These are phyloP conservation scores for Philaethria dido DNA, from an alignment of 2,888 invertebrate species.

Conservation along the genomic window DNA sequence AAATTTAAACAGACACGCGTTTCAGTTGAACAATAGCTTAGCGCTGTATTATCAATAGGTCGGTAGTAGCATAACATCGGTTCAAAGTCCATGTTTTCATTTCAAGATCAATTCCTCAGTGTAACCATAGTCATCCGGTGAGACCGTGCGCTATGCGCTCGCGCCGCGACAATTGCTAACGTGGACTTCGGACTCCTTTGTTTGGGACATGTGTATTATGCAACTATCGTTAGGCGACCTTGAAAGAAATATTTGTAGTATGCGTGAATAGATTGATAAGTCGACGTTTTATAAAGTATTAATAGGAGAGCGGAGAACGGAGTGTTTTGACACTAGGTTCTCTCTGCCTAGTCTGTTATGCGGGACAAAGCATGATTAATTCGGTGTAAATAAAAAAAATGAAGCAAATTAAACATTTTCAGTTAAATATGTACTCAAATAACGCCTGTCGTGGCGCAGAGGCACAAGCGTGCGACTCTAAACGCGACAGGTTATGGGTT, in stretches of 20 bases:
- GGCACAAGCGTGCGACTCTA: no score
- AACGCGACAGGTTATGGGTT: no score
- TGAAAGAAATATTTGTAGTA: background rate
- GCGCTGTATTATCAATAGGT: conserved; percentile 6
- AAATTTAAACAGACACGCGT: background rate
- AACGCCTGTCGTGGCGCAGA: no score
- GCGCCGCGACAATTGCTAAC: conserved; percentile 36
- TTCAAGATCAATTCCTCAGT: conserved; percentile 40
- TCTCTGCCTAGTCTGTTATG: no score
- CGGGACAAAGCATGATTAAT: no score
- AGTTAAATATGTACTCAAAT: no score
- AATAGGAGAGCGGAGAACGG: no score
- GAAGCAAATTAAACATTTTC: no score
- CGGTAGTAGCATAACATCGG: conserved; percentile 13
- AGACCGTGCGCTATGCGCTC: conserved; percentile 30
- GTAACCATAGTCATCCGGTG: conserved; percentile 28
- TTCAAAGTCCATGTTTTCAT: conserved; percentile 43
- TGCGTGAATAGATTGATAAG: no score
- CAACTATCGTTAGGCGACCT: background rate
- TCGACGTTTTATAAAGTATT: no score
- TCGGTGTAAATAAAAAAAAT: no score
- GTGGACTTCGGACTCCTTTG: conserved; percentile 41
- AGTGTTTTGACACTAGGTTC: no score
- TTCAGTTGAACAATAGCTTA: conserved; percentile 12
- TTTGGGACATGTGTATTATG: conserved; percentile 12